Percentiles rank a stretch among this genome's conserved stretches.
phyloP scores from a whole-genome alignment of 2,113 vertebrate genomes.

The Sardina pilchardus region DNA sequence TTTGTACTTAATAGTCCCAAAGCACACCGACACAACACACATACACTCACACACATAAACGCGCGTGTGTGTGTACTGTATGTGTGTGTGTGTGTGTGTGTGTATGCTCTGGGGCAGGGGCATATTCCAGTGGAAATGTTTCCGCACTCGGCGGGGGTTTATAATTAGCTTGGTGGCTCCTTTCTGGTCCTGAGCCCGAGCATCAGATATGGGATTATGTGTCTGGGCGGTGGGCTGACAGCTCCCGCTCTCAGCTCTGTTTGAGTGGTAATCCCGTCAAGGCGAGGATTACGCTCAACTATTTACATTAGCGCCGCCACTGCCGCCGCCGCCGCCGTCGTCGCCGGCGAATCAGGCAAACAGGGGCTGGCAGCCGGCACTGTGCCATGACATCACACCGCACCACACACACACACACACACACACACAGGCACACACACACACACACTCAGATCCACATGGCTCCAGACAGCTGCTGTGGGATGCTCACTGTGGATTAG shows the following conservation, averaged over 20 bases:
- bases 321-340: conserved; percentile 24
- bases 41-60: too few species aligned
- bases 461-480: conserved; percentile 62
- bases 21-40: background rate
- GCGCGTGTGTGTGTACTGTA: background rate
- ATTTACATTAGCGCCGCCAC: conserved; percentile 59
- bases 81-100: background rate
- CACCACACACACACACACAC: conserved; percentile 22
- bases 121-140: background rate
- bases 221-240: conserved; percentile 58
- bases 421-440: background rate
- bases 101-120: conserved; percentile 14
- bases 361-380: conserved; percentile 47
- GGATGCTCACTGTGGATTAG: conserved; percentile 61
- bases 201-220: conserved; percentile 69
- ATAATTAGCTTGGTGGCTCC: conserved; percentile 54
- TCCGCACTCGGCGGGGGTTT: conserved; percentile 29
- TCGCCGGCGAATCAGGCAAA: conserved; percentile 58
- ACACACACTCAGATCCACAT: conserved; percentile 35
- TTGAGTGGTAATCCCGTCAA: conserved; percentile 67
- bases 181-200: conserved; percentile 45
- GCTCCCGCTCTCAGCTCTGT: conserved; percentile 56
- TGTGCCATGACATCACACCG: conserved; percentile 54
- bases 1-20: background rate
- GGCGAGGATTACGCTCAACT: conserved; percentile 68